Base-by-base conservation (phyloP, 2,888 invertebrate species). In the Nymphalis urticae region DNA sequence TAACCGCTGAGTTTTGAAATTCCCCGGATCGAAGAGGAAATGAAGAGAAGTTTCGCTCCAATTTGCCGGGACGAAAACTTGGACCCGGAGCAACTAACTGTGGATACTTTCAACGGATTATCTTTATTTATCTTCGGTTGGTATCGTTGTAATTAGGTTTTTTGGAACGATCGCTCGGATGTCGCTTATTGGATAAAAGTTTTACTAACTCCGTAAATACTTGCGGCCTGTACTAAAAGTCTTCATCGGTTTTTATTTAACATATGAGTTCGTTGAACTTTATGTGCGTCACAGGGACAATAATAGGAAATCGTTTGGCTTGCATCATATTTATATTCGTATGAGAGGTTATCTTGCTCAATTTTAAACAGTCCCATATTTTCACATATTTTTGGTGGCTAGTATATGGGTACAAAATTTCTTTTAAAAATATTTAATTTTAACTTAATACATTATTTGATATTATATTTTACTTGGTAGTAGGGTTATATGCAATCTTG, bases 31-130 rank as follows among this genome's bases (percentile, higher is more conserved):
- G 64, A 54, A 60, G 62, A 72, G 88, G 87, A 88, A 87, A 88
- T 87, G 84, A 86, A 86, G 83, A 75, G 80, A 85, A 83, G 79
- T 80, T 82, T 79, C 73, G 69, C 73, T 77, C 79, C 80, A 86
- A 86, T 85, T 86, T 86, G 82, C 79, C 75, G 79, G 76, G 79
- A 75, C 72, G 71, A 71, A 72, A 81, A 82, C 75, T 82, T 81
- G 73, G 76, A 72, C 68, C 68, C 75, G 72, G 78, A 76, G 80
- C 79, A 82, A 81, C 81, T 81, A 82, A 79, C 80, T 75, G 69
- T 74, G 75, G 72, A 73, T 72, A 76, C 80, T 78, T 79, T 76
- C 71, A 70, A 72, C 71, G 76, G 76, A 77, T 77, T 78, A 77
- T 79, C 79, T 78, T 79, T 81, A 79, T 79, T 79, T 79, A 78